Conservation (phyloP, 2,113 vertebrate species). For the Puffinus mauretanicus region DNA sequence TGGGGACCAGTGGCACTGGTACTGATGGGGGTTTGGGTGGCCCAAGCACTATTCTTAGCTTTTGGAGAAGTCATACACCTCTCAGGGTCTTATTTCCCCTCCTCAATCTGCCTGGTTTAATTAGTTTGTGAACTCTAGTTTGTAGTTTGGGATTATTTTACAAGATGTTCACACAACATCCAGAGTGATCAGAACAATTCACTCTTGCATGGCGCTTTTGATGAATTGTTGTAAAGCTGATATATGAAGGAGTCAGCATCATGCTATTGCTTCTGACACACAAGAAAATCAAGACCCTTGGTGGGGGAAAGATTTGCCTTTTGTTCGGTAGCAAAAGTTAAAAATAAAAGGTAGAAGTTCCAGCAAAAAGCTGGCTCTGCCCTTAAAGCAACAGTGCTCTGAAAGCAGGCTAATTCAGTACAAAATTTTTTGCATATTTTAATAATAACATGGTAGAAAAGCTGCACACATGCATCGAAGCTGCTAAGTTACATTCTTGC, state of each 20-base stretch:
- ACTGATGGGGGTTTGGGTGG: not conserved
- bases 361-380: not conserved
- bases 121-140: not conserved
- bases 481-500: not conserved
- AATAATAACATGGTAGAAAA: not conserved
- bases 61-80: not conserved
- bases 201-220: rapidly evolving
- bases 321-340: not conserved
- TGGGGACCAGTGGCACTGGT: not conserved
- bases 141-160: not conserved
- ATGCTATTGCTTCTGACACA: not conserved
- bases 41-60: not conserved
- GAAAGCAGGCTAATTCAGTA: not conserved
- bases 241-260: not conserved
- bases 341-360: not conserved
- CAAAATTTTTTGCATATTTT: not conserved
- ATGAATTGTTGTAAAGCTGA: not conserved
- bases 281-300: not conserved
- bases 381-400: not conserved
- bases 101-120: not conserved
- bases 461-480: not conserved
- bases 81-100: not conserved
- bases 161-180: not conserved
- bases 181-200: not conserved
- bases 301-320: not conserved